Percentiles rank a stretch among this genome's conserved stretches.
Conservation (phyloP, 2,113 vertebrate species). For the Dunckerocampus dactyliophorus region DNA sequence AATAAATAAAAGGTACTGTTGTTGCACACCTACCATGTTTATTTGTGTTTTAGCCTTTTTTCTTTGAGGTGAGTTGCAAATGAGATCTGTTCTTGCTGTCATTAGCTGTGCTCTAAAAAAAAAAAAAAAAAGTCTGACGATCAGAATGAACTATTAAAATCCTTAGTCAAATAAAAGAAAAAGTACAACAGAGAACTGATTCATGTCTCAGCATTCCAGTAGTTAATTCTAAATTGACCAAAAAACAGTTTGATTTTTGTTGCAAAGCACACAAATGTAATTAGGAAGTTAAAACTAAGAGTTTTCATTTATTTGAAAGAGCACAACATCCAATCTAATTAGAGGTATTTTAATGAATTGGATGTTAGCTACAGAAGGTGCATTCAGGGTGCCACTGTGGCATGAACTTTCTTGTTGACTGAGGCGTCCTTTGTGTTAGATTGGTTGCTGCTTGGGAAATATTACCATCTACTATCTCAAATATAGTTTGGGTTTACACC, state of each 20-base stretch:
- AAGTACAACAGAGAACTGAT: neutral
- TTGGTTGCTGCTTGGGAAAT: slow-evolving; percentile 64
- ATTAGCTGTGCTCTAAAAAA: too few relatives aligned
- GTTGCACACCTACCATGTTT: too few relatives aligned
- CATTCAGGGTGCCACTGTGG: slow-evolving; percentile 63
- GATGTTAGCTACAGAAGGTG: slow-evolving; percentile 61
- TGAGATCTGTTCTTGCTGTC: too few relatives aligned
- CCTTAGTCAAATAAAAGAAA: too few relatives aligned
- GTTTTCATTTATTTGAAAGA: slow-evolving; percentile 62
- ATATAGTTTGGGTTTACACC: slow-evolving; percentile 59
- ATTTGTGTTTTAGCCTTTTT: too few relatives aligned
- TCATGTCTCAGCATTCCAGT: slow-evolving; percentile 3
- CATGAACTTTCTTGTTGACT: slow-evolving; percentile 61
- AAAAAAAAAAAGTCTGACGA: too few relatives aligned
- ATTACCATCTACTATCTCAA: slow-evolving; percentile 62
- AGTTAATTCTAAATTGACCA: slow-evolving; percentile 33
- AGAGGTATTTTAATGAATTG: slow-evolving; percentile 63
- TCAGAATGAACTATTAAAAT: too few relatives aligned
- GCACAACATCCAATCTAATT: slow-evolving; percentile 72
- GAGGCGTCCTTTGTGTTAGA: slow-evolving; percentile 61
- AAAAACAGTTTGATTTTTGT: slow-evolving; percentile 31
- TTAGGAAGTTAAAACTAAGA: slow-evolving; percentile 65
- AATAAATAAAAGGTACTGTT: too few relatives aligned
- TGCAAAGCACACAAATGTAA: slow-evolving; percentile 59
- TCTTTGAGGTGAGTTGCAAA: too few relatives aligned